Evolutionary conservation across 2,797 vertebrate species (phyloP).

Genomic region (Tachyglossus aculeatus): DNA sequence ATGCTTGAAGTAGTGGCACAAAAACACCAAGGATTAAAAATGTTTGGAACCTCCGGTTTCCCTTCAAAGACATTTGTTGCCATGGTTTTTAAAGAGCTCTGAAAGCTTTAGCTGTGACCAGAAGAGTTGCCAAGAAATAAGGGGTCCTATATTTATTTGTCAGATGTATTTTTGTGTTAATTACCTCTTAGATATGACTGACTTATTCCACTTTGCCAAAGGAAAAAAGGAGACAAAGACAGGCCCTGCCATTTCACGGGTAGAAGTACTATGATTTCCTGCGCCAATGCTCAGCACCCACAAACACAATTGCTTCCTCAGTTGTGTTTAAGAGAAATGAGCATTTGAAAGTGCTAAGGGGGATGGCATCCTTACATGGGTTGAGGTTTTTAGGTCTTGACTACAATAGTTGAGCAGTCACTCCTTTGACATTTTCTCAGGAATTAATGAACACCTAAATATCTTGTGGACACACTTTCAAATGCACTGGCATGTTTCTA

Average conservation of each 20-base stretch:
- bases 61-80: constrained; percentile 63
- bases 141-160: constrained; percentile 54
- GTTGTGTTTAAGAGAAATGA: neutral
- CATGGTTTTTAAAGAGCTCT: constrained; percentile 63
- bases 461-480: neutral
- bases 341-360: neutral
- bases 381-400: neutral
- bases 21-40: constrained; percentile 55
- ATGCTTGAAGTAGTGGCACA: constrained; percentile 49
- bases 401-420: neutral
- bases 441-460: neutral
- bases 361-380: neutral
- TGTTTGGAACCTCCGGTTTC: constrained; percentile 61
- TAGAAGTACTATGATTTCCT: neutral
- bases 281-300: neutral
- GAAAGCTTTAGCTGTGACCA: constrained; percentile 52
- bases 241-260: neutral
- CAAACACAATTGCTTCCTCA: neutral
- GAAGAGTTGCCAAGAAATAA: constrained; percentile 56
- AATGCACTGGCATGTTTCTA: too few relatives aligned
- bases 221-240: neutral
- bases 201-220: neutral
- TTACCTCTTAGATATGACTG: constrained; percentile 43
- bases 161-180: constrained; percentile 43
- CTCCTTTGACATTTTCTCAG: neutral